Evolutionary conservation across 2,797 vertebrate species (phyloP), one percentile per base, ranked within the genome.

Genomic region (Sparidentex hasta): DNA sequence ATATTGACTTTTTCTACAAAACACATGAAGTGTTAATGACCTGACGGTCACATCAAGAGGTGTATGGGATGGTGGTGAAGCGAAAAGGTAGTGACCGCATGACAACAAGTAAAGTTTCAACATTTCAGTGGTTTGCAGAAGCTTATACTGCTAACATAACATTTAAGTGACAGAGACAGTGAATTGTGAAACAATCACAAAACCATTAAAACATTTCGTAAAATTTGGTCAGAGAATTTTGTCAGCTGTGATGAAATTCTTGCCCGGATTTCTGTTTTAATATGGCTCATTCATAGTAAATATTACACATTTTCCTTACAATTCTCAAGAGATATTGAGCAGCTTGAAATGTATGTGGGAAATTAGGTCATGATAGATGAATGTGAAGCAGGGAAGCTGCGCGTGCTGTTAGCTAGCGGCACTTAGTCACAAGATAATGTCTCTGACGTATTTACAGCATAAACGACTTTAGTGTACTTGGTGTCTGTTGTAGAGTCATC

Each of bases 281-380:
- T 65, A 27, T 29, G 23, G 52, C 65, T 54, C 4, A 7, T 61
- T 74, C 69, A 33, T 48, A 65, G 80, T 85, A 87, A 90, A 86
- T 85, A 83, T 80, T 76, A 87, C 75, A 85, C 73, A 80, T 83
- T 92, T 89, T 46, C 62, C 78, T 84, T 84, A 86, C 43, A 88
- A 86, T 55, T 74, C 68, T 63, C 58, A 82, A 89, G 73, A 90
- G 91, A 87, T 86, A 91, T 87, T 84, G 81, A 93, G 76, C 23
- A 55, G 63, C 43, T 87, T 85, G 82, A 88, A 88, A 88, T 89
- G 80, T 85, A 44, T 55, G 68, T 46, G 1, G 85, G 59, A 91
- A 91, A 92, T 76, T 48, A 88, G 87, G 89, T 88, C 88, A 87
- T 71, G 78, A 86, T 72, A 82, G 88, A 89, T 86, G 64, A 88